These are phyloP conservation scores for Steatocranus sp. DNA, from an alignment of 2,797 vertebrate genomes.

Conservation along the genomic window DNA sequence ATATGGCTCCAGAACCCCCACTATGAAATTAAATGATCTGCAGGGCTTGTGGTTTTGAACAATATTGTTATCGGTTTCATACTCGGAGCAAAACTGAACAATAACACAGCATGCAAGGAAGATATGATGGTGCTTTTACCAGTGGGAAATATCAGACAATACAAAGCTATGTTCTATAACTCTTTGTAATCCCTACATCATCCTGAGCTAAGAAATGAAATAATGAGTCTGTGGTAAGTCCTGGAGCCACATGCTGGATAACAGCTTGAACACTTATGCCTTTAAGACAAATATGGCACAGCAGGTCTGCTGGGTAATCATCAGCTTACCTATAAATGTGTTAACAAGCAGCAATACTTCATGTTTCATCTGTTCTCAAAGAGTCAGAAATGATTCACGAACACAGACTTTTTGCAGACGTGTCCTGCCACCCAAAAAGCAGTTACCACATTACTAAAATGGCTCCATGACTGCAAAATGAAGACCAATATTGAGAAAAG, in stretches of 20 bases:
- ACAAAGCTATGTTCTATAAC: background rate
- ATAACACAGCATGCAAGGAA: background rate
- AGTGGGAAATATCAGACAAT: background rate
- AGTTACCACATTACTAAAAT: background rate
- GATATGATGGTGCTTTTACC: background rate
- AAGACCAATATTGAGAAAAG: background rate
- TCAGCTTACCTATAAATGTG: background rate
- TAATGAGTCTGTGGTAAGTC: background rate
- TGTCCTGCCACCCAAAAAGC: background rate
- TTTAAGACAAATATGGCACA: background rate
- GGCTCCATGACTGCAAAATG: background rate
- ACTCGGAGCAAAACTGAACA: background rate
- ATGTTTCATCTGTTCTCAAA: background rate
- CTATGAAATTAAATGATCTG: slow-evolving; percentile 31
- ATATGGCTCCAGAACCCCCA: slow-evolving; percentile 13
- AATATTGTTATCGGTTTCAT: slow-evolving; percentile 1
- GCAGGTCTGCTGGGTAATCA: background rate
- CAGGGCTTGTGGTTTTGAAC: slow-evolving; percentile 5
- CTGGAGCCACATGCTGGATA: background rate
- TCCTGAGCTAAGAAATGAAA: background rate
- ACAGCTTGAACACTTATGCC: background rate
- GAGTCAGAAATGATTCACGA: background rate
- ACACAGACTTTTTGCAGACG: background rate
- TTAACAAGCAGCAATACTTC: background rate
- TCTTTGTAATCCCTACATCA: background rate